Base-by-base conservation (phyloP, 2,888 invertebrate species). In the Cheiracanthium punctorium region DNA sequence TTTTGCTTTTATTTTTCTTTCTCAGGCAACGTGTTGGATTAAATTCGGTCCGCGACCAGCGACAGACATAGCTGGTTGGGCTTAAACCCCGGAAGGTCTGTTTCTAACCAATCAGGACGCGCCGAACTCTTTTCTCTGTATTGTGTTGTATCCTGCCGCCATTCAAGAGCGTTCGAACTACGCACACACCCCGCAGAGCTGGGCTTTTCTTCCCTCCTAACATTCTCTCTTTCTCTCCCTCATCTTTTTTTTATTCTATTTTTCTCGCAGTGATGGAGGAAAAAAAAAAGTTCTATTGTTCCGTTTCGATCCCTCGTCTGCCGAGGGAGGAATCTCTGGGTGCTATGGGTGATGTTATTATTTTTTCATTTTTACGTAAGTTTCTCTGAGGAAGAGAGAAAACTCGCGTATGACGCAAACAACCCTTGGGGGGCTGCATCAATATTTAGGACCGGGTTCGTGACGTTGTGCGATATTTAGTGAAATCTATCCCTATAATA, bases 91-190 rank as follows among this genome's bases (percentile, higher is more conserved):
- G 84, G 81, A 80, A 88, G 81, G 76, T 80, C 71, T 76, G 65
- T 30, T 70, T 33, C 69, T 71, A 81, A 67, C 87, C 87, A 87
- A 87, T 87, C 81, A 81, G 77, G 75, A 64, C 52, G 72, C 70
- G 8, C 73, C 70, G 87, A 87, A 87, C 82, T 87, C 87, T 87
- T 87, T 70, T 77, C 82, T 79, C 80, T 58, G 74, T 74, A 52
- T 70, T 80, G 77, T 58, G 33, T 58, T 84, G 82, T 87, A 82
- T 82, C 71, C 82, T 82, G 80, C 82, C 87, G 87, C 87, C 87
- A 82, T 87, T 87, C 87, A 87, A 64, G 72, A 58, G 69, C 41
- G 29, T 29, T 69, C 52, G 69, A 79, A 70, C 64, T 67, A 79
- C 73, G 52, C 73, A 70, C 74, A 29, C 30, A 29, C 30, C 58